Evolutionary conservation across 2,113 vertebrate genomes (phyloP).

Genomic region (Tetrax tetrax): DNA sequence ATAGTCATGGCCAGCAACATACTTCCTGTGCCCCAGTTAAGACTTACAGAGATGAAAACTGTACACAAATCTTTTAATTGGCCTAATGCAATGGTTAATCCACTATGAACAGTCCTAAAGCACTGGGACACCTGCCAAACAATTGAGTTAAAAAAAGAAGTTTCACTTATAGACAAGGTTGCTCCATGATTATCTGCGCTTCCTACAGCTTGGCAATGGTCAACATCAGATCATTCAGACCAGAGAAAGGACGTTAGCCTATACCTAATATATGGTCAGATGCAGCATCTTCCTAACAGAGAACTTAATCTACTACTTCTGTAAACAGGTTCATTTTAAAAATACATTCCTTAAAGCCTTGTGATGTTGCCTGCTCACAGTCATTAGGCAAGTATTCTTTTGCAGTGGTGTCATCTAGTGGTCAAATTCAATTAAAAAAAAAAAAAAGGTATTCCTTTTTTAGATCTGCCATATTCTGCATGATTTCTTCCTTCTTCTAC

Average conservation of each 20-base stretch:
- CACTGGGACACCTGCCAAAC: neutral
- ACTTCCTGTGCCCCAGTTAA: neutral
- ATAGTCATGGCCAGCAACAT: neutral
- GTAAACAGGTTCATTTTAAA: neutral
- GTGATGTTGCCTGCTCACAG: neutral
- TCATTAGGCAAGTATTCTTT: neutral
- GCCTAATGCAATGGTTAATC: slow-evolving; percentile 27
- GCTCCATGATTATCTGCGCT: neutral
- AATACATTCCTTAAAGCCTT: neutral
- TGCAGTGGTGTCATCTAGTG: slow-evolving; percentile 60
- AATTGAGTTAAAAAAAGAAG: neutral
- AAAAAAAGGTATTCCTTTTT: neutral
- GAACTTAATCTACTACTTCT: neutral
- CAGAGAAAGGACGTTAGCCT: neutral
- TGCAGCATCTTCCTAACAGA: neutral
- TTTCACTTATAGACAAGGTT: neutral
- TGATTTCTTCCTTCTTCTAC: neutral
- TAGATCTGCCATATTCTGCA: neutral
- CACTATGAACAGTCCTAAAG: neutral
- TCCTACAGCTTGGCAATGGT: neutral
- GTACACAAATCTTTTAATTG: slow-evolving; percentile 40
- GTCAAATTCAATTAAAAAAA: neutral
- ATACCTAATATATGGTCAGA: neutral
- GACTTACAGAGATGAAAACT: neutral
- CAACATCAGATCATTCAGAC: neutral